A percentile compares a stretch with the other conserved stretches of the same genome.
Evolutionary conservation across 2,797 vertebrate species (phyloP).

Genomic region (Geotria australis): DNA sequence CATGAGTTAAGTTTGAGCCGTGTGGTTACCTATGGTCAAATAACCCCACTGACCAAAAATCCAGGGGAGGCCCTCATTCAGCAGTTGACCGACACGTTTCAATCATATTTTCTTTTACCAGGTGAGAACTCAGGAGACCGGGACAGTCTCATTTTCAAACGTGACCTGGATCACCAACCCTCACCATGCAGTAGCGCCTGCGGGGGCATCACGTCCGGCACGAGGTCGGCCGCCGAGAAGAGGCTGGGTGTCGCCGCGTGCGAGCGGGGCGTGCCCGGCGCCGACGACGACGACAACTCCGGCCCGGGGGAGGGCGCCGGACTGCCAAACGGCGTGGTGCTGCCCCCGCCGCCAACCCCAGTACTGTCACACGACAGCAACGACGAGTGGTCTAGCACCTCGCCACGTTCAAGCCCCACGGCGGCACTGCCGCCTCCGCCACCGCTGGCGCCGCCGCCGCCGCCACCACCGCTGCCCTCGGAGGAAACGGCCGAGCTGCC

Average conservation of each 20-base stretch:
- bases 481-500: no score
- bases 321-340: constrained; percentile 43
- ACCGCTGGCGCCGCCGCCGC: constrained; percentile 22
- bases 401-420: constrained; percentile 50
- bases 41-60: no score
- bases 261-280: constrained; percentile 58
- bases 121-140: no score
- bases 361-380: constrained; percentile 55
- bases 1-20: no score
- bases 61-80: no score
- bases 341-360: no score
- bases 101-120: no score
- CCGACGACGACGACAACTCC: constrained; percentile 31
- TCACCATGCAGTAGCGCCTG: constrained; percentile 81
- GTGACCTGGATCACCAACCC: constrained; percentile 4
- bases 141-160: no score
- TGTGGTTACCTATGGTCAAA: no score
- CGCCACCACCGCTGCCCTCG: no score
- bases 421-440: constrained; percentile 27
- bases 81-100: no score
- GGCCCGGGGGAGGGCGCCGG: constrained; percentile 63
- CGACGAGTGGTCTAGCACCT: constrained; percentile 80
- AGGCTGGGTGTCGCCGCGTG: constrained; percentile 74
- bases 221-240: constrained; percentile 72
- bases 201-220: constrained; percentile 78